Evolutionary conservation across 1,140 invertebrate species (phyloP), one percentile per base, ranked within the genome.

Genomic region (Latrodectus geometricus): DNA sequence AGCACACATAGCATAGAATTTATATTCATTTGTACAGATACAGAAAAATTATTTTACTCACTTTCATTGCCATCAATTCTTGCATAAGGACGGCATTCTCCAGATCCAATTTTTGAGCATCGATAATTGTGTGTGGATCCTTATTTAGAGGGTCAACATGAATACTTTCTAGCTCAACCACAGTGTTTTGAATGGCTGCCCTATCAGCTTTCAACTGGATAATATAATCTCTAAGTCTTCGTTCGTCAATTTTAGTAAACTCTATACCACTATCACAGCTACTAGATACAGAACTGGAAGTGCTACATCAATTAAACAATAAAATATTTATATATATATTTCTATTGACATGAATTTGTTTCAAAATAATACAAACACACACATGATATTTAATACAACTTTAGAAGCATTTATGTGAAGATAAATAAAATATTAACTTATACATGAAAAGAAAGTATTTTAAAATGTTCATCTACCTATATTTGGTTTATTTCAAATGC

Each of bases 71-170:
- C 92, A 96, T 95, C 68, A 96, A 89, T 91, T 96, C 95, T 92
- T 95, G 95, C 94, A 96, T 95, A 66, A 96, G 92, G 7, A 97
- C 95, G n/a, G 95, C 95, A 88, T 95, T 95, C 91, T 97, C 96
- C 89, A 97, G 92, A 90, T 96, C 95, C 66, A 95, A 91, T 90
- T 95, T 94, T 88, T 95, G 93, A 12, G 94, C 93, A 88, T 95
- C 94, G 74, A 91, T 89, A 87, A 93, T 89, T 83, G 92, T 92
- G 86, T 93, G 91, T 21, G 93, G 92, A 86, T 93, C 92, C 83
- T 93, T 93, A 91, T 93, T 86, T 0, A 93, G 90, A 0, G 95
- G 94, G 89, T 93, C 93, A 52, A 92, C 89, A 88, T 93, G 93
- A 80, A 93, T 91, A 80, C 94, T 95, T 90, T 96, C 95, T 65